phyloP scores from a whole-genome alignment of 1,140 invertebrate species.

The Mamestra configurata region DNA sequence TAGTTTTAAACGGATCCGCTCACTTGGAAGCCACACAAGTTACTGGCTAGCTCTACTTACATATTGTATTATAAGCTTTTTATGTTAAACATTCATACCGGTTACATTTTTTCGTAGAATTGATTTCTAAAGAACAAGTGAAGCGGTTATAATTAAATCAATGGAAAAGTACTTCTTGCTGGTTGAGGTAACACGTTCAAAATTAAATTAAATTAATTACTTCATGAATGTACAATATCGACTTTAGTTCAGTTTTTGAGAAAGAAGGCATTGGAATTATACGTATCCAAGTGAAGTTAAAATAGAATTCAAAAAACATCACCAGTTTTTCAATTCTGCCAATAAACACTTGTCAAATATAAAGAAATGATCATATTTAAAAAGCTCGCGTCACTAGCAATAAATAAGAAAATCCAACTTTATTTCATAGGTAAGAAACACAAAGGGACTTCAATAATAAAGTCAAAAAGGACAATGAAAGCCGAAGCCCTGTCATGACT shows the following conservation, averaged over 20 bases:
- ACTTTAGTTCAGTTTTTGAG: neutral
- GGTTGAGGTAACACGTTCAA: neutral
- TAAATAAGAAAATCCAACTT: neutral
- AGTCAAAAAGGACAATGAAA: neutral
- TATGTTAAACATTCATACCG: conserved; percentile 27
- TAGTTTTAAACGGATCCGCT: conserved; percentile 45
- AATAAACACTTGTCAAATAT: neutral
- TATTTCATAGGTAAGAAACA: neutral
- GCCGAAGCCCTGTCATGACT: neutral
- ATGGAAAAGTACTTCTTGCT: conserved; percentile 13
- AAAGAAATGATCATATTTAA: neutral
- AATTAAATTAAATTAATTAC: neutral
- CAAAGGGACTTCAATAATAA: neutral
- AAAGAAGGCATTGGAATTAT: neutral
- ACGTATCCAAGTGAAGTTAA: neutral
- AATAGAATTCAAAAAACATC: neutral
- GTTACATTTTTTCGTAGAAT: conserved; percentile 44
- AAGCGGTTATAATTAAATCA: conserved; percentile 35
- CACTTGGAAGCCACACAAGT: conserved; percentile 41
- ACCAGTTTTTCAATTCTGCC: neutral
- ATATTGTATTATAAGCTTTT: conserved; percentile 42
- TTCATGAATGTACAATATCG: neutral
- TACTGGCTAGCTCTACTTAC: conserved; percentile 20
- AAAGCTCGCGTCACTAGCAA: neutral
- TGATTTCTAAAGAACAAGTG: conserved; percentile 36